These are phyloP conservation scores for Eulemur coronatus DNA, from an alignment of 2,797 vertebrate species.

Conservation along the genomic window DNA sequence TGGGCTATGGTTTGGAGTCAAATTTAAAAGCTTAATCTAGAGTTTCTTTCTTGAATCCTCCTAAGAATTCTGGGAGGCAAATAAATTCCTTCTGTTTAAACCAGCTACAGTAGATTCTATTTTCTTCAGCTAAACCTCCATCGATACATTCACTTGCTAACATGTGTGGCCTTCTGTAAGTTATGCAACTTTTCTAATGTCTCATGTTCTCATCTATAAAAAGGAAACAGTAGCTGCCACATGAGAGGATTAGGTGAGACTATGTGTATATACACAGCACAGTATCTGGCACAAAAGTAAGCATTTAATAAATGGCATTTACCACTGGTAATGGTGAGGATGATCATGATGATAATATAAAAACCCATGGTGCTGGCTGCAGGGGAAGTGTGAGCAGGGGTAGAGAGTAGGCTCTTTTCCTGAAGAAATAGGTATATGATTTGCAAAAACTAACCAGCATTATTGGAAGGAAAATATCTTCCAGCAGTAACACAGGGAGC, in stretches of 20 bases:
- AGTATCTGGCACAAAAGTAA: neutral
- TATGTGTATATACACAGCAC: neutral
- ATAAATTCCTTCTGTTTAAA: neutral
- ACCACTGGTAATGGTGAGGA: neutral
- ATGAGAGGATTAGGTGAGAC: neutral
- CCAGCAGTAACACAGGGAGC: neutral
- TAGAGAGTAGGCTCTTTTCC: neutral
- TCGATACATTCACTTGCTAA: neutral
- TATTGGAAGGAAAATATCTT: neutral
- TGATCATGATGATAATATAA: neutral
- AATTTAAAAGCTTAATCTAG: neutral
- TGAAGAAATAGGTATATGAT: neutral
- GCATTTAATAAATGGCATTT: neutral
- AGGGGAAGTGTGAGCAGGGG: neutral
- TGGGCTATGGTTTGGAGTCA: neutral
- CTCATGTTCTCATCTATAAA: neutral
- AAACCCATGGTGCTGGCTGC: neutral
- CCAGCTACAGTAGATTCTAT: neutral
- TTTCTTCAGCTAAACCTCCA: neutral
- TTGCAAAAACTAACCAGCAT: neutral
- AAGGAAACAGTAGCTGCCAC: neutral
- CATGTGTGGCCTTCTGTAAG: neutral
- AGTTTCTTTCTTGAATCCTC: neutral
- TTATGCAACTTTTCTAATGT: neutral
- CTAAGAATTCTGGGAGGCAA: neutral